Conservation (phyloP, 2,113 vertebrate genomes). For the Aix galericulata region DNA sequence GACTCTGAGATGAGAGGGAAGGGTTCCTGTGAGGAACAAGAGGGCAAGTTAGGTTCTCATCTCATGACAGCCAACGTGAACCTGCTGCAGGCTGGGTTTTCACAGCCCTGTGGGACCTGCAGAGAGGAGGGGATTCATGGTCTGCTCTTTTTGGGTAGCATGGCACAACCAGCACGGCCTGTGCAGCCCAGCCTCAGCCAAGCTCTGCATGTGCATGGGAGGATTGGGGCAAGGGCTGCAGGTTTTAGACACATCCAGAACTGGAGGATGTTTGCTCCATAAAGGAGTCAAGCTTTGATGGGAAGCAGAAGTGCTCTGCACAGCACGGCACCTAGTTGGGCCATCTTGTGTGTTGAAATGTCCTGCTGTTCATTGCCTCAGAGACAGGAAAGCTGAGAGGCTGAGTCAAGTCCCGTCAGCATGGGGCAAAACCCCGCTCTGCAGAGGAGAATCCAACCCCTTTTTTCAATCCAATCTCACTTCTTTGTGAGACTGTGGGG, state of each 20-base stretch:
- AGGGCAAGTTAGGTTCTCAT: fast-evolving
- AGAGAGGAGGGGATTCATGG: fast-evolving
- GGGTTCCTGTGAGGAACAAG: fast-evolving
- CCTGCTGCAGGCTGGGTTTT: neutral
- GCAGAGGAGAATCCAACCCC: neutral
- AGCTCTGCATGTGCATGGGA: neutral
- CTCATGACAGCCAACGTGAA: fast-evolving
- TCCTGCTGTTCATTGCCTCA: neutral
- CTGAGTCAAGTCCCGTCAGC: neutral
- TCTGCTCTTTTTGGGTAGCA: neutral
- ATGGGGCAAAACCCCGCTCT: neutral
- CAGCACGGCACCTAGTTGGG: fast-evolving
- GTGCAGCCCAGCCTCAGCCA: fast-evolving
- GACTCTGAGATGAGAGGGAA: fast-evolving
- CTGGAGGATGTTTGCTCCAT: fast-evolving
- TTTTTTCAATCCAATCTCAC: too few relatives aligned
- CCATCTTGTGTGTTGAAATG: neutral
- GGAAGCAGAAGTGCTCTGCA: neutral
- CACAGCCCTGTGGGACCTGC: fast-evolving
- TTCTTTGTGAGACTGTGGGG: too few relatives aligned
- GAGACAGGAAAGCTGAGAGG: neutral
- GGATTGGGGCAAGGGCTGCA: fast-evolving
- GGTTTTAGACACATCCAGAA: neutral
- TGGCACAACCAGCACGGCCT: neutral
- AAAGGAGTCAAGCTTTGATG: fast-evolving